Conservation (phyloP, 92 coral and sea anemone species). For the Parazoanthus darwini region DNA sequence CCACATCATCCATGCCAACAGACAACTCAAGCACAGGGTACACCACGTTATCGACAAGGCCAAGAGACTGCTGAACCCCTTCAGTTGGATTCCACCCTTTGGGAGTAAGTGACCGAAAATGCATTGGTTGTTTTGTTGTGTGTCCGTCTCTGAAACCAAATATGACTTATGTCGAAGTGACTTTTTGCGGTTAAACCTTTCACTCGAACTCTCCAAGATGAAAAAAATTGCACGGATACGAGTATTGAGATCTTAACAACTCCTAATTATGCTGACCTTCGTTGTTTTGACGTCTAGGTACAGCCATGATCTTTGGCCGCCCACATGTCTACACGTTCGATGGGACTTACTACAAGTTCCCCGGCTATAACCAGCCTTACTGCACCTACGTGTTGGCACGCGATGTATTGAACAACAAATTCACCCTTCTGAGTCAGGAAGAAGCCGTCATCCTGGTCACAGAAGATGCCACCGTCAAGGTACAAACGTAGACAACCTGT, state of each 20-base stretch:
- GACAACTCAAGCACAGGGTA: slow-evolving; percentile 66
- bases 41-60: slow-evolving; percentile 60
- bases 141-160: not conserved
- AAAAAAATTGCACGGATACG: too few relatives aligned
- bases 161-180: not conserved
- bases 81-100: slow-evolving; percentile 94
- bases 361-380: slow-evolving; percentile 82
- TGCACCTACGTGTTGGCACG: slow-evolving; percentile 96
- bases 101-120: slow-evolving; percentile 72
- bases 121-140: not conserved
- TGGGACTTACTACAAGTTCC: slow-evolving; percentile 83
- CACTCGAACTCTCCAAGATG: too few relatives aligned
- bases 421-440: slow-evolving; percentile 94
- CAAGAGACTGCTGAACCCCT: slow-evolving; percentile 66
- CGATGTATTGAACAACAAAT: slow-evolving; percentile 89
- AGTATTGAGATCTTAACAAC: not conserved
- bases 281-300: slow-evolving; percentile 56
- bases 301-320: slow-evolving; percentile 95
- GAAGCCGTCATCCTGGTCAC: slow-evolving; percentile 81
- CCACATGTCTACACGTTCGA: slow-evolving; percentile 97
- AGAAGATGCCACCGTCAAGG: slow-evolving; percentile 85
- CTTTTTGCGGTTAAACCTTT: not conserved
- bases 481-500: not conserved
- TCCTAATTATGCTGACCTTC: not conserved
- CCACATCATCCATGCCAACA: slow-evolving; percentile 63